Evolutionary conservation across 2,113 vertebrate genomes (phyloP), one percentile per base, ranked within the genome.

Genomic region (Dicentrarchus labrax): DNA sequence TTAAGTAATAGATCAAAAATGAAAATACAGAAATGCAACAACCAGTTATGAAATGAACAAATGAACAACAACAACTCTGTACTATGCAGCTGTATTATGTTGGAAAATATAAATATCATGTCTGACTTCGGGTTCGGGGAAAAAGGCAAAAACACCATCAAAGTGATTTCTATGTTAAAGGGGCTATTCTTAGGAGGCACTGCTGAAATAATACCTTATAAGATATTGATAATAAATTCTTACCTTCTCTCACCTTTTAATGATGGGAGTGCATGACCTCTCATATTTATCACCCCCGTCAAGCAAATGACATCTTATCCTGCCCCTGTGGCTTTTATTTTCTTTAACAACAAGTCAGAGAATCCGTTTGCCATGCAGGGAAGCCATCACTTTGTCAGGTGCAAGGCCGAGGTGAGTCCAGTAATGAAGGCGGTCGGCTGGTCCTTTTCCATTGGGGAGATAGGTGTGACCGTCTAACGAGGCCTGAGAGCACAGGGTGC

Each of bases 401-500:
- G 93, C 71, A 83, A 93, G 89, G 92, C 88, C 72, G 92, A 94
- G 92, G 91, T 94, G 92, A 88, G 89, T 87, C 80, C 43, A 11
- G 86, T 95, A 95, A 96, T 95, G 94, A 96, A 93, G 86, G 90
- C 62, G 80, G 86, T 61, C 21, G 90, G 83, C 67, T 79, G 85
- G 82, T 86, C 86, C 84, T 87, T 87, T 92, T 89, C 91, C 88
- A 88, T 89, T 78, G 92, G 91, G 93, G 88, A 93, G 92, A 92
- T 93, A 96, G 95, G 95, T 96, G 96, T 93, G 95, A 96, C 91
- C 91, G 87, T 93, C 94, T 96, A 96, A 96, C 94, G 94, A 96
- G 95, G 86, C 89, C 77, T n/a, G 50, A 85, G 89, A 89, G 84
- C 89, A 81, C 67, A 45, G 94, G 95, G 93, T 91, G 88, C 94